A percentile compares a stretch with the other conserved stretches of the same genome.
phyloP scores from a whole-genome alignment of 2,797 vertebrate species.

The Lepus townsendii region DNA sequence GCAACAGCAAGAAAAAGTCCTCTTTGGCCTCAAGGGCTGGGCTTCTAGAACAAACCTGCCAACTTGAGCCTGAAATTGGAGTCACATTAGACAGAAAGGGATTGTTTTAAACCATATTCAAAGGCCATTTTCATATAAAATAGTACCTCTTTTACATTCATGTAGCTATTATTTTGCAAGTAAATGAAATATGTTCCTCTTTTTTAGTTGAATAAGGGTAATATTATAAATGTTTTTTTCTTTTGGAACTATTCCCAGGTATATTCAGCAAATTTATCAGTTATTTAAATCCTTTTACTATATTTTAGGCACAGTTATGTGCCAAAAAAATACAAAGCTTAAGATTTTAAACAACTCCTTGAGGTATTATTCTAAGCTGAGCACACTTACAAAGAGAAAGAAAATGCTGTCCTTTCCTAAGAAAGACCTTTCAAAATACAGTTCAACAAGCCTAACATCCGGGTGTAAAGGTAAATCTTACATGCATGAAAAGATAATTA shows the following conservation, averaged over 20 bases:
- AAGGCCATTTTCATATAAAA: neutral
- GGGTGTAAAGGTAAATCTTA: conserved; percentile 35
- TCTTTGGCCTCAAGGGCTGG: neutral
- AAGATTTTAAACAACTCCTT: conserved; percentile 11
- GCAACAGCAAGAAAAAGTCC: neutral
- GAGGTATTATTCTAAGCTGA: neutral
- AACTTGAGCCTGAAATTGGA: conserved; percentile 48
- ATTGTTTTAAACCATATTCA: neutral
- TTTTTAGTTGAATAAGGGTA: conserved; percentile 16
- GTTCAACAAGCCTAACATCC: conserved; percentile 16
- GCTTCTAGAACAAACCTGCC: conserved; percentile 34
- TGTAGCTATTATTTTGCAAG: neutral
- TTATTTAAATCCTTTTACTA: conserved; percentile 47
- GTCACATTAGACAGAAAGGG: conserved; percentile 5
- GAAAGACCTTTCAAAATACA: neutral
- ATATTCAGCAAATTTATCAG: conserved; percentile 10
- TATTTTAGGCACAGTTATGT: neutral
- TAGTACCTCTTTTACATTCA: conserved; percentile 35
- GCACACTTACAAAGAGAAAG: neutral
- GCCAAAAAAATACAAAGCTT: conserved; percentile 58
- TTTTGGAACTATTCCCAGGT: conserved; percentile 12
- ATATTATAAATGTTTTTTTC: conserved; percentile 47
- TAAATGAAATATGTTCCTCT: neutral
- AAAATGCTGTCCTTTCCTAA: neutral
- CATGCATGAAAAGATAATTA: neutral